phyloP scores from a whole-genome alignment of 2,888 invertebrate genomes.

The Zaprionus bogoriensis region DNA sequence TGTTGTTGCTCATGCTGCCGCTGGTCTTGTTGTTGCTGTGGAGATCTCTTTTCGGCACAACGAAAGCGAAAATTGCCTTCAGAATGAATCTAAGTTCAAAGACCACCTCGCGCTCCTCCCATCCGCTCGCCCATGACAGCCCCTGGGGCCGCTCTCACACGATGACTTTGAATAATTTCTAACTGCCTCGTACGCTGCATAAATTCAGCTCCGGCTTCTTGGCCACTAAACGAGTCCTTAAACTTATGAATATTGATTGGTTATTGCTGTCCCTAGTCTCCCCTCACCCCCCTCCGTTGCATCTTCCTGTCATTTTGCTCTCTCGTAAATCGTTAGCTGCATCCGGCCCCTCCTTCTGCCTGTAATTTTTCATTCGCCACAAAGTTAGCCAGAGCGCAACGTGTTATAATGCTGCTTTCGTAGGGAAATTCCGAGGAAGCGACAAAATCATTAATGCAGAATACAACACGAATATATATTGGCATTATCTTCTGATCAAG shows the following conservation, averaged over 20 bases:
- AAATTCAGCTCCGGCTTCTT: slow-evolving; percentile 44
- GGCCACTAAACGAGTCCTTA: slow-evolving; percentile 50
- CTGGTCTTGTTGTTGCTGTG: neutral
- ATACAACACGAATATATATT: too few species aligned
- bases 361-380: slow-evolving; percentile 55
- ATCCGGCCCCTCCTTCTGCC: slow-evolving; percentile 6
- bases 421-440: too few species aligned
- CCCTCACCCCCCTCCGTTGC: neutral
- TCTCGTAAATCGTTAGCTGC: slow-evolving; percentile 54
- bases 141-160: slow-evolving; percentile 51
- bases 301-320: neutral
- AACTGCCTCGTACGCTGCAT: slow-evolving; percentile 57
- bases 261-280: slow-evolving; percentile 49
- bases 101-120: neutral
- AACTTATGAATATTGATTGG: slow-evolving; percentile 72
- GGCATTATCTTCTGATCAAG: too few species aligned
- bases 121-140: neutral
- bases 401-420: neutral
- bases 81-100: slow-evolving; percentile 28
- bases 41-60: slow-evolving; percentile 44
- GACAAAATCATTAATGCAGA: too few species aligned
- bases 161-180: slow-evolving; percentile 72
- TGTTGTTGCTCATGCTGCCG: too few species aligned
- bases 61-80: slow-evolving; percentile 64
- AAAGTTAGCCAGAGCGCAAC: slow-evolving; percentile 10